Evolutionary conservation across 2,113 vertebrate genomes (phyloP).

Genomic region (Lontra canadensis): DNA sequence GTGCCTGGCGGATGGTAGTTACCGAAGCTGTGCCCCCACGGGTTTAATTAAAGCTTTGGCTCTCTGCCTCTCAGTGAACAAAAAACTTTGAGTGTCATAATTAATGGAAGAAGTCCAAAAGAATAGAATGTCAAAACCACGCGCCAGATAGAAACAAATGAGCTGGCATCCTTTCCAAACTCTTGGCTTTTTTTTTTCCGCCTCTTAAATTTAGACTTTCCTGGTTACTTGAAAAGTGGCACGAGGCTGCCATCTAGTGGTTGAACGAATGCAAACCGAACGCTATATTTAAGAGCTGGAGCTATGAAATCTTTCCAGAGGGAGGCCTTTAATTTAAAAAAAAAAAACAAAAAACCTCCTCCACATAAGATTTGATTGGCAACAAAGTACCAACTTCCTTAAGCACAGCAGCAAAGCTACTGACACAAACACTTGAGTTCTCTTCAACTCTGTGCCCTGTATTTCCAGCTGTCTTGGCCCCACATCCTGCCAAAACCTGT

Average conservation of each 20-base stretch:
- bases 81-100: conserved; percentile 70
- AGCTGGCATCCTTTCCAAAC: conserved; percentile 63
- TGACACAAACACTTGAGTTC: background rate
- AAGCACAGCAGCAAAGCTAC: background rate
- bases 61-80: conserved; percentile 51
- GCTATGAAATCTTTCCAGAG: background rate
- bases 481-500: background rate
- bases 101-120: conserved; percentile 70
- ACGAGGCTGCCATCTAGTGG: conserved; percentile 76
- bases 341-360: background rate
- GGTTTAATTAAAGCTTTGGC: conserved; percentile 73
- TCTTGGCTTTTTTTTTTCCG: conserved; percentile 27
- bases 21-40: background rate
- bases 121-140: conserved; percentile 67
- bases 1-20: background rate
- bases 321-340: background rate
- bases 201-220: conserved; percentile 55
- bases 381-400: background rate
- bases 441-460: background rate
- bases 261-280: background rate
- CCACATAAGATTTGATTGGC: background rate
- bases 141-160: conserved; percentile 52
- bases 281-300: background rate
- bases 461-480: background rate
- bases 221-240: background rate